Conservation (phyloP, 2,797 vertebrate species). For the Coregonus suidteri region DNA sequence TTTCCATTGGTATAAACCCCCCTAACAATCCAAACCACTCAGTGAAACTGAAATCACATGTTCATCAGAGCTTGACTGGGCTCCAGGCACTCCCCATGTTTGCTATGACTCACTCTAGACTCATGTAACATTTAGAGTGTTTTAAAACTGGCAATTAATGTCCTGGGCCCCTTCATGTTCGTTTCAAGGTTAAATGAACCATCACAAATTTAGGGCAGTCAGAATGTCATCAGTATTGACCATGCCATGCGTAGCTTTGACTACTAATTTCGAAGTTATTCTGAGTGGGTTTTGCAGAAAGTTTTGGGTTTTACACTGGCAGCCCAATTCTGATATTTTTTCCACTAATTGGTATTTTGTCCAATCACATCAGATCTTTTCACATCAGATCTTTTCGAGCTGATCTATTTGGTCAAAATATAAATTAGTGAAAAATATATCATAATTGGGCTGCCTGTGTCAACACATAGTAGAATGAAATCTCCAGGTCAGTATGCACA, state of each 20-base stretch:
- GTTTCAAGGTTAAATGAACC: conserved; percentile 32
- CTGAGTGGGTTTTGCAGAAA: too few species aligned
- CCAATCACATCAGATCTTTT: conserved; percentile 10
- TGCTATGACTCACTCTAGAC: conserved; percentile 44
- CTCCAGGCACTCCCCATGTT: conserved; percentile 38
- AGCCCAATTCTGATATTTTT: background rate
- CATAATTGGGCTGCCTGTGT: conserved; percentile 24
- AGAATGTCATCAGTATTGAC: conserved; percentile 8
- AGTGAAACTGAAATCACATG: conserved; percentile 51
- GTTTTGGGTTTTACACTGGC: background rate
- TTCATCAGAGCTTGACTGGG: conserved; percentile 46
- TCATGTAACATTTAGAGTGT: conserved; percentile 44
- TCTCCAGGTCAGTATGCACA: conserved; percentile 12
- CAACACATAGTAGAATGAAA: conserved; percentile 30
- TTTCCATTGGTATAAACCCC: conserved; percentile 15
- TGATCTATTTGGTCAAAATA: too few species aligned
- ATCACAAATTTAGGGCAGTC: conserved; percentile 35
- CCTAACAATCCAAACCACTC: conserved; percentile 22
- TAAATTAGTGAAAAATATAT: too few species aligned
- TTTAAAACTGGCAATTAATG: conserved; percentile 32
- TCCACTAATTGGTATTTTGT: background rate
- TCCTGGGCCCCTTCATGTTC: conserved; percentile 29
- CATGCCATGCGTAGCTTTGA: background rate
- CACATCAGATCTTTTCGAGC: conserved; percentile 5
- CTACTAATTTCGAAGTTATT: background rate